A percentile compares a stretch with the other conserved stretches of the same genome.
Conservation (phyloP, 1,140 invertebrate genomes). For the Steinernema khuongi region DNA sequence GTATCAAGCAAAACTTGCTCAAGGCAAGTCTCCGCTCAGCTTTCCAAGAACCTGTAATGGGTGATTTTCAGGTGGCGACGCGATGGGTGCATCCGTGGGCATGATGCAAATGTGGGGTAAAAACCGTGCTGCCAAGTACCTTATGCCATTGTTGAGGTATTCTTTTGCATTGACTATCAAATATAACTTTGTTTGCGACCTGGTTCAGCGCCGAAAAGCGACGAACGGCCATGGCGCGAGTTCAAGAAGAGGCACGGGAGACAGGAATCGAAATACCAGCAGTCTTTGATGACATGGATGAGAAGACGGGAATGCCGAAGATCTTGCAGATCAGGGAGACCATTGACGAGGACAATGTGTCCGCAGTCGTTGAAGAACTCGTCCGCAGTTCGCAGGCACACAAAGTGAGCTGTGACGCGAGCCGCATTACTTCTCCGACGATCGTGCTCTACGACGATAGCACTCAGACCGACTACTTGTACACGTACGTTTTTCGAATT, state of each 20-base stretch:
- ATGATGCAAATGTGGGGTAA: constrained; percentile 57
- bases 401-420: constrained; percentile 28
- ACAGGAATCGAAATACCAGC: constrained; percentile 53
- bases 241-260: constrained; percentile 58
- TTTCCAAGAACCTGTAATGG: not conserved
- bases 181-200: constrained; percentile 18
- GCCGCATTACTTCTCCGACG: not conserved
- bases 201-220: constrained; percentile 50
- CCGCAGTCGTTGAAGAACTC: constrained; percentile 44
- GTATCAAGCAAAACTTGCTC: constrained; percentile 56
- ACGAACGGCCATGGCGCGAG: constrained; percentile 51
- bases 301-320: constrained; percentile 54
- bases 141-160: constrained; percentile 51
- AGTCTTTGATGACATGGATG: constrained; percentile 54
- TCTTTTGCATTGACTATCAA: constrained; percentile 8
- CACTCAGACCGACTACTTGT: constrained; percentile 48
- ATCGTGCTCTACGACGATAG: not conserved
- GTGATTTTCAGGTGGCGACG: constrained; percentile 47
- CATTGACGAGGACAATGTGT: constrained; percentile 34
- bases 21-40: constrained; percentile 32
- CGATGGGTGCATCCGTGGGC: constrained; percentile 55
- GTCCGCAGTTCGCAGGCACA: constrained; percentile 31
- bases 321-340: constrained; percentile 42
- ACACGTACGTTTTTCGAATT: constrained; percentile 35
- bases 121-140: constrained; percentile 50